Evolutionary conservation across 2,888 invertebrate genomes (phyloP), one percentile per base, ranked within the genome.

Genomic region (Miltochrista miniata): DNA sequence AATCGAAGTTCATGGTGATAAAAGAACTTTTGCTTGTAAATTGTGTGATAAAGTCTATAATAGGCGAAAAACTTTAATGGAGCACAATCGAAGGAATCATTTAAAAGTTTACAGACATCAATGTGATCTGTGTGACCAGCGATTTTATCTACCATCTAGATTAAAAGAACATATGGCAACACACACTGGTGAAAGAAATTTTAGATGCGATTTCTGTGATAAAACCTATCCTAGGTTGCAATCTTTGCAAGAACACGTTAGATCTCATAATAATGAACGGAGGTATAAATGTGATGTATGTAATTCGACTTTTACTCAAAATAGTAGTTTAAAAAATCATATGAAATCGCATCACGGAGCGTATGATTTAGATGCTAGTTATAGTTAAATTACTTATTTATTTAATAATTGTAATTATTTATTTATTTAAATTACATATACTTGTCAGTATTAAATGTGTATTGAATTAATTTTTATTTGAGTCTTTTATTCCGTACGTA

Each of bases 301-400:
- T 48, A 86, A 79, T 34, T 84, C 92, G 0, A 85, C 92, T 0
- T 94, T 93, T 56, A 92, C 93, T 0, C 93, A 93, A 37, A 91
- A 90, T 48, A 92, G 92, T 0, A 93, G 93, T 51, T 69, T 93
- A 38, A 94, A 93, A 70, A 92, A 82, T 49, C 94, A 94, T 62
- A 88, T 93, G 81, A 93, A 93, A 54, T 84, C 85, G 0, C 93
- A 93, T 41, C 93, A 93, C 62, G 85, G 48, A 0, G 75, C 68
- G 0, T 79, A 76, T 10, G 84, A 84, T 15, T 54, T 85, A 31
- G 79, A 81, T 0, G 60, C 64, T 1, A 74, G 65, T 54, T 87
- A 69, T 64, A 70, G 57, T 47, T 76, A 39, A 54, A 45, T 42
- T 8, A 24, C 13, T 41, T 36, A 15, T 15, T 41, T 29, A 34